Evolutionary conservation across 2,113 vertebrate genomes (phyloP).

Genomic region (Hiodon alosoides): DNA sequence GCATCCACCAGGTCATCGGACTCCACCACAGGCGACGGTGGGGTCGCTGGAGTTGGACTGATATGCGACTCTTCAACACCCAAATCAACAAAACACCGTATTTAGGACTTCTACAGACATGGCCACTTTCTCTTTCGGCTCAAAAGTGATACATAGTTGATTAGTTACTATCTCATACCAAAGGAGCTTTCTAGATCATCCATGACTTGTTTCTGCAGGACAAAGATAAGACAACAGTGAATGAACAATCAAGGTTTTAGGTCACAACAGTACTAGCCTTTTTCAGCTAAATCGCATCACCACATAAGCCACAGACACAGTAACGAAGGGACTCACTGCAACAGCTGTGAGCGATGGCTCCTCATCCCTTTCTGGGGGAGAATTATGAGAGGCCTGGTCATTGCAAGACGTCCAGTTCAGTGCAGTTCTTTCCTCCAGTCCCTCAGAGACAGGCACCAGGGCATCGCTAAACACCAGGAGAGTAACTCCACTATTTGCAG

Average conservation of each 20-base stretch:
- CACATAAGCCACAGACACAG: background rate
- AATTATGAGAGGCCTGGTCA: conserved; percentile 3
- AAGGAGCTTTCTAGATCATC: background rate
- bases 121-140: background rate
- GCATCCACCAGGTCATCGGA: background rate
- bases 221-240: background rate
- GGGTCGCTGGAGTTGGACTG: background rate
- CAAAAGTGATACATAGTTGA: background rate
- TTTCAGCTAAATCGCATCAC: background rate
- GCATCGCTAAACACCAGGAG: conserved; percentile 18
- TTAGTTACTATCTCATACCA: background rate
- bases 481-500: background rate
- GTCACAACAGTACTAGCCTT: background rate
- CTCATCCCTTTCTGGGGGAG: background rate
- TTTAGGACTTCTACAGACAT: background rate
- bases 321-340: background rate
- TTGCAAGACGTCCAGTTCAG: background rate
- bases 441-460: conserved; percentile 24
- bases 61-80: background rate
- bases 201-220: conserved; percentile 3
- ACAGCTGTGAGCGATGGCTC: background rate
- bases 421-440: conserved; percentile 3
- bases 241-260: background rate
- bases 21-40: background rate
- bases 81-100: background rate